Conservation (phyloP, 1,140 invertebrate genomes). For the Cardiocondyla obscurior region DNA sequence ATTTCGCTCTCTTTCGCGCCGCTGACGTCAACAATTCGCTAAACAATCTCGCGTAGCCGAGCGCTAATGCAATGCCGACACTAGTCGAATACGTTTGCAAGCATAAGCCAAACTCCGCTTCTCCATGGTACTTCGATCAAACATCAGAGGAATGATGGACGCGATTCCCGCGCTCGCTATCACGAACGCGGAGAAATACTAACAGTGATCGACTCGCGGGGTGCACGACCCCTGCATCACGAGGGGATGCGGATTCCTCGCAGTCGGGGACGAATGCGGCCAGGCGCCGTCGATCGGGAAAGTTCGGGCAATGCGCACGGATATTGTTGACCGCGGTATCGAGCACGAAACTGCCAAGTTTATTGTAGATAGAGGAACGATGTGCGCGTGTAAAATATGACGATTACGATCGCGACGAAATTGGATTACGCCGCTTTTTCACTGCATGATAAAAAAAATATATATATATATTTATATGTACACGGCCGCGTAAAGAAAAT, state of each 20-base stretch:
- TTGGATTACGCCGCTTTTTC: slow-evolving; percentile 40
- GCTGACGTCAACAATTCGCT: slow-evolving; percentile 34
- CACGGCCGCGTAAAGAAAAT: too few species aligned
- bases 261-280: slow-evolving; percentile 42
- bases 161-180: not conserved
- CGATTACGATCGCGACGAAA: slow-evolving; percentile 49
- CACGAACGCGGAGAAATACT: slow-evolving; percentile 57
- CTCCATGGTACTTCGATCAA: slow-evolving; percentile 60
- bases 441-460: not conserved
- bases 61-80: slow-evolving; percentile 66
- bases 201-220: slow-evolving; percentile 63
- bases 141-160: slow-evolving; percentile 53
- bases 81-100: slow-evolving; percentile 75
- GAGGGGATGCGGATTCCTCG: slow-evolving; percentile 51
- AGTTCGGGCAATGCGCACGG: slow-evolving; percentile 61
- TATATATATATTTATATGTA: not conserved
- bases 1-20: not conserved
- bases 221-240: slow-evolving; percentile 21
- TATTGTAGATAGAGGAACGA: slow-evolving; percentile 43
- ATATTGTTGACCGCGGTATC: slow-evolving; percentile 62
- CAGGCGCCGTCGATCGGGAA: slow-evolving; percentile 25
- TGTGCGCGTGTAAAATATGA: slow-evolving; percentile 43
- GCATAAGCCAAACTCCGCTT: slow-evolving; percentile 61
- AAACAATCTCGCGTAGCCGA: slow-evolving; percentile 56
- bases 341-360: slow-evolving; percentile 45